phyloP scores from a whole-genome alignment of 2,888 invertebrate species.

The Palloptera scutellata region DNA sequence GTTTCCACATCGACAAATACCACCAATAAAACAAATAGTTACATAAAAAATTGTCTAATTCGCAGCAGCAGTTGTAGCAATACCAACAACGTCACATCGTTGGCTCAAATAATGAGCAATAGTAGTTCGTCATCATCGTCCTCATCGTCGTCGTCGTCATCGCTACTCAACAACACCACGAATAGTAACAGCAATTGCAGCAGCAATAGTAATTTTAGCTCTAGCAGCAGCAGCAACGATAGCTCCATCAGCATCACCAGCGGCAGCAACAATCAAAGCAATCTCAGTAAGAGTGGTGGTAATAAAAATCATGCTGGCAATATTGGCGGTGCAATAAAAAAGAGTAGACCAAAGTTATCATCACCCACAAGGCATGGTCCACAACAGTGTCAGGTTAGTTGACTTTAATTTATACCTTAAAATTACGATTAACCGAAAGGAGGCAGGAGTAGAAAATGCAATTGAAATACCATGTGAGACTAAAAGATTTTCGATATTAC shows the following conservation, averaged over 20 bases:
- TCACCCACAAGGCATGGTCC: conserved; percentile 91
- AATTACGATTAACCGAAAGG: no score
- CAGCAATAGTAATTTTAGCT: conserved; percentile 45
- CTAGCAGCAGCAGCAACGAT: conserved; percentile 40
- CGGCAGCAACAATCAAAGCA: conserved; percentile 40
- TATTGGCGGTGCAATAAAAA: conserved; percentile 64
- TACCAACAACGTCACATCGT: conserved; percentile 56
- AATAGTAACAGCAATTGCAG: conserved; percentile 48
- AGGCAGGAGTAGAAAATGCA: no score
- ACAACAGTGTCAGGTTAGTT: conserved; percentile 86
- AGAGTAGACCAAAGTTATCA: conserved; percentile 83
- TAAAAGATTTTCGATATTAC: no score
- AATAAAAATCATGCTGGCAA: conserved; percentile 48
- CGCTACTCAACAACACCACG: conserved; percentile 45
- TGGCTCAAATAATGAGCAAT: conserved; percentile 60
- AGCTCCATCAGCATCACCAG: conserved; percentile 48
- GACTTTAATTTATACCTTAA: no score
- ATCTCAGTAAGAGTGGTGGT: conserved; percentile 40
- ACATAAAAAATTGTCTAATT: conserved; percentile 58
- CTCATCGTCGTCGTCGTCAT: conserved; percentile 48
- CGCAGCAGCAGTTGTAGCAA: conserved; percentile 60
- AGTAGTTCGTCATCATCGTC: conserved; percentile 52
- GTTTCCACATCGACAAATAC: conserved; percentile 45
- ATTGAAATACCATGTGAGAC: no score
- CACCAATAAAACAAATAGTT: conserved; percentile 50